Percentiles rank a stretch among this genome's conserved stretches.
These are phyloP conservation scores for Hydriomena furcata DNA, from an alignment of 2,888 invertebrate genomes.

Conservation along the genomic window DNA sequence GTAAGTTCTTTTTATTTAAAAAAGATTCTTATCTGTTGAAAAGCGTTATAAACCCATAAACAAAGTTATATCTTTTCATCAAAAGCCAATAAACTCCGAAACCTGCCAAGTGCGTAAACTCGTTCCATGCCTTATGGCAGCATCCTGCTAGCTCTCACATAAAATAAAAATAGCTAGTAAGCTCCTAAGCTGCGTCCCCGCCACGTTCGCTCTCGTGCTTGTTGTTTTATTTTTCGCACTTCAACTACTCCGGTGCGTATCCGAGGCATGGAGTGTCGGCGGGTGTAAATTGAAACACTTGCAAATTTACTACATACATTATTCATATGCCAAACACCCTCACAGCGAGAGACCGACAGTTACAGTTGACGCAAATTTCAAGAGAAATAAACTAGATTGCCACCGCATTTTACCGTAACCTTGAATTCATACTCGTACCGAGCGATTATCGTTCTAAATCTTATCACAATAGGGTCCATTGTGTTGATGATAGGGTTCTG, in stretches of 20 bases:
- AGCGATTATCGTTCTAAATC: constrained; percentile 34
- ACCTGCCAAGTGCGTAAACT: constrained; percentile 27
- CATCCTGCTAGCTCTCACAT: constrained; percentile 26
- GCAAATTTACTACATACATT: constrained; percentile 82
- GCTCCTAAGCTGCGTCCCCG: constrained; percentile 33
- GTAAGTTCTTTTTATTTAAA: no score
- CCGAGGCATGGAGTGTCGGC: constrained; percentile 69
- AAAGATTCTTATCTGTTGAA: no score
- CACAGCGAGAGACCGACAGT: constrained; percentile 59
- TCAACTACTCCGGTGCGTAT: constrained; percentile 73
- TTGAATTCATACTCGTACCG: constrained; percentile 36
- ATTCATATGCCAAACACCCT: constrained; percentile 79
- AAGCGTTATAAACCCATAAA: background rate
- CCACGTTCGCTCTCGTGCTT: constrained; percentile 42
- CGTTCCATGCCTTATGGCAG: constrained; percentile 26
- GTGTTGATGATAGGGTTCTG: constrained; percentile 47
- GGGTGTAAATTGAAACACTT: constrained; percentile 84
- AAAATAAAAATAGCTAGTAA: constrained; percentile 36
- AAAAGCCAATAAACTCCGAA: constrained; percentile 23
- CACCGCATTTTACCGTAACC: constrained; percentile 34
- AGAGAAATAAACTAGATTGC: constrained; percentile 50
- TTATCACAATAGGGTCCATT: constrained; percentile 43
- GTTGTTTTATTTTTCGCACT: constrained; percentile 79
- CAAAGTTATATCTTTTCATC: constrained; percentile 5
- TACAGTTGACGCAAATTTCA: constrained; percentile 66